These are phyloP conservation scores for Drosophila varians DNA, from an alignment of 1,140 invertebrate species.

Conservation along the genomic window DNA sequence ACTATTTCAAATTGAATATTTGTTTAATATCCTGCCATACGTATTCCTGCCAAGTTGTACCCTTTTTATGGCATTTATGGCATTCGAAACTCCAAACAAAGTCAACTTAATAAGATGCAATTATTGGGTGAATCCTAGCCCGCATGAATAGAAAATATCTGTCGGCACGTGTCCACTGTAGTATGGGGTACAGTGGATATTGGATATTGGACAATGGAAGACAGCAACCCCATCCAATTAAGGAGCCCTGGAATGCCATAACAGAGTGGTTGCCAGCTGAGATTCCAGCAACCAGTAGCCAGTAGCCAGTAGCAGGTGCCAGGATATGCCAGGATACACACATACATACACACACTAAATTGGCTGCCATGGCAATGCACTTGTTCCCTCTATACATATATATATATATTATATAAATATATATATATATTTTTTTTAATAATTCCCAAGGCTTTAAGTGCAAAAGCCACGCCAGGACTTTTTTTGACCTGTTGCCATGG, in stretches of 20 bases:
- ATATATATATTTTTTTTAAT: slow-evolving; percentile 5
- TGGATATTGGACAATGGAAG: neutral
- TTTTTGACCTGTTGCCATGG: slow-evolving; percentile 67
- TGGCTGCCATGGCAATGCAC: slow-evolving; percentile 10
- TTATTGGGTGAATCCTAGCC: neutral
- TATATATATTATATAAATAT: neutral
- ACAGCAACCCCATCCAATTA: neutral
- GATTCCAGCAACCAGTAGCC: neutral
- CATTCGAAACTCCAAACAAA: neutral
- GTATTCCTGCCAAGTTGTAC: neutral
- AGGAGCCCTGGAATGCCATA: neutral
- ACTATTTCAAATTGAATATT: too few relatives aligned
- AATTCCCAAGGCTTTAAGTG: slow-evolving; percentile 15
- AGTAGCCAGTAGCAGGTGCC: neutral
- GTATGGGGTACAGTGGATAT: neutral
- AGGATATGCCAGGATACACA: neutral
- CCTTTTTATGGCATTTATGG: neutral
- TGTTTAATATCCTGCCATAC: too few relatives aligned
- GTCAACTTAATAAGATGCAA: neutral
- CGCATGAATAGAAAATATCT: neutral
- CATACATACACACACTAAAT: neutral
- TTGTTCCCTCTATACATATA: neutral
- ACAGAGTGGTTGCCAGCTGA: neutral
- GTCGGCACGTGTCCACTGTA: neutral
- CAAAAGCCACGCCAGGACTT: neutral